Percentiles rank a stretch among this genome's conserved stretches.
phyloP scores from a whole-genome alignment of 1,140 invertebrate genomes.

The Drosophila albomicans region DNA sequence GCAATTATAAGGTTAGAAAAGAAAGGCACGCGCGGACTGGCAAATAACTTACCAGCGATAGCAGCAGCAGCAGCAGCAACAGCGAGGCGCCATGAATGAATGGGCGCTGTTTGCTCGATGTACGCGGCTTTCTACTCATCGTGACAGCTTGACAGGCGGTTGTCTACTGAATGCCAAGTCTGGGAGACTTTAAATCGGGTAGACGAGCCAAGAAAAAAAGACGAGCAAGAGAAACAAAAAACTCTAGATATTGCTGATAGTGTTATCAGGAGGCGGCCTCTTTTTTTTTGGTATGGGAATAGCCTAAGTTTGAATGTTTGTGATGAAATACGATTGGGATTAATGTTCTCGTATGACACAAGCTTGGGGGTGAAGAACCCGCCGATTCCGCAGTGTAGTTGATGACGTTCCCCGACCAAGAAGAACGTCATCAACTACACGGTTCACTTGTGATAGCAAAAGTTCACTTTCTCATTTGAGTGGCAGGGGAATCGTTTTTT shows the following conservation, averaged over 20 bases:
- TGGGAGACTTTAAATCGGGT: not conserved
- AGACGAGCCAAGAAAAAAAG: not conserved
- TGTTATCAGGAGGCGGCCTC: constrained; percentile 25
- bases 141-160: constrained; percentile 41
- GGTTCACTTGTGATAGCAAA: constrained; percentile 62
- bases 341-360: constrained; percentile 25
- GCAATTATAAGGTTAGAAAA: not conserved
- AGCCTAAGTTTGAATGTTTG: constrained; percentile 25
- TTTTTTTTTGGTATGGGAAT: constrained; percentile 21
- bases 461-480: constrained; percentile 59
- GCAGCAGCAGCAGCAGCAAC: constrained; percentile 4
- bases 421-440: too few species aligned
- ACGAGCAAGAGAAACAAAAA: too few species aligned
- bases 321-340: constrained; percentile 29
- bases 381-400: constrained; percentile 14
- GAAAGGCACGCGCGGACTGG: not conserved
- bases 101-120: not conserved
- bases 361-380: constrained; percentile 21
- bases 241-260: constrained; percentile 18
- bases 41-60: constrained; percentile 27
- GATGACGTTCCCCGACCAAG: constrained; percentile 24
- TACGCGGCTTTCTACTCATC: constrained; percentile 21
- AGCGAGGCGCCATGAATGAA: constrained; percentile 5
- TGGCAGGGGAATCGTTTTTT: constrained; percentile 20
- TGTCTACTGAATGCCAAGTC: constrained; percentile 46